Evolutionary conservation across 2,113 vertebrate species (phyloP).

Genomic region (Delphinus delphis): DNA sequence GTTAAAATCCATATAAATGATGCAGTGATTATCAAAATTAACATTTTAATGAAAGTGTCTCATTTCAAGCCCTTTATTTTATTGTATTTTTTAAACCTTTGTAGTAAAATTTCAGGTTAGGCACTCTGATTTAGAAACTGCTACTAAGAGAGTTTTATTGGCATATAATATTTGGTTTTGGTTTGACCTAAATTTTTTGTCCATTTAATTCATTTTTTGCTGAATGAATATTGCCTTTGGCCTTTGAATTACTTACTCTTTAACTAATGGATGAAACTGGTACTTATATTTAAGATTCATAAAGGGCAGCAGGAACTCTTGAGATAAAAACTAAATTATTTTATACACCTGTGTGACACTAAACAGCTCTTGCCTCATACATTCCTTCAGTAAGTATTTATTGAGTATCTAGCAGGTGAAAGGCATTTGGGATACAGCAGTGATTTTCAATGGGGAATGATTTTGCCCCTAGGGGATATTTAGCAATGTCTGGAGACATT

Average conservation of each 20-base stretch:
- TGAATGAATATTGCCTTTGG: slow-evolving; percentile 42
- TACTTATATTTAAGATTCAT: background rate
- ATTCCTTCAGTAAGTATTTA: background rate
- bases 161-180: background rate
- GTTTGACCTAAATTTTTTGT: slow-evolving; percentile 13
- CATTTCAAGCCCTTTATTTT: background rate
- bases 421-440: background rate
- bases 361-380: background rate
- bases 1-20: slow-evolving; percentile 27
- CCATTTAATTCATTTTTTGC: slow-evolving; percentile 39
- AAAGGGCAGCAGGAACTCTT: background rate
- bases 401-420: background rate
- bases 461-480: background rate
- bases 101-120: slow-evolving; percentile 25
- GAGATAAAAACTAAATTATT: background rate
- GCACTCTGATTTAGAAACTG: slow-evolving; percentile 17
- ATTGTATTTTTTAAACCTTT: background rate
- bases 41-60: slow-evolving; percentile 13
- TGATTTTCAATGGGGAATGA: background rate
- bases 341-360: background rate
- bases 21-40: slow-evolving; percentile 49
- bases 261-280: slow-evolving; percentile 15
- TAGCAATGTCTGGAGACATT: background rate
- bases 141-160: slow-evolving; percentile 14
- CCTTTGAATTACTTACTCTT: slow-evolving; percentile 34